Evolutionary conservation across 1,140 invertebrate genomes (phyloP).

Genomic region (Euura lappo): DNA sequence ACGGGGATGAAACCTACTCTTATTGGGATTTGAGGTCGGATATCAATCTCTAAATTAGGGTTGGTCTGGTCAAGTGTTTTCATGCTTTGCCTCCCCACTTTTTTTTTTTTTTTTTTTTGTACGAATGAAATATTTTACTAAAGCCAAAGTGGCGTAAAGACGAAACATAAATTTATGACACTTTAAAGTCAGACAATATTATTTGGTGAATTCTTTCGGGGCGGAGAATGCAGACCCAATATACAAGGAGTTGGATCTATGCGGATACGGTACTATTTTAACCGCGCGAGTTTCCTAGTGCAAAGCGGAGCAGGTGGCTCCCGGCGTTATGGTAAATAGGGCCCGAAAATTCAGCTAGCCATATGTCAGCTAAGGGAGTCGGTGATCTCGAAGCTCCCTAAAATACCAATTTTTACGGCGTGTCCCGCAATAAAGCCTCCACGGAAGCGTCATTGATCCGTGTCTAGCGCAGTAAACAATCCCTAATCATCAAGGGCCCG

Average conservation of each 20-base stretch:
- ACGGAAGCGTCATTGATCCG: conserved; percentile 15
- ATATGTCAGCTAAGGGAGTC: conserved; percentile 38
- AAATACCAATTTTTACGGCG: conserved; percentile 15
- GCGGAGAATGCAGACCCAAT: too few relatives aligned
- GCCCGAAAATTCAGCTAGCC: conserved; percentile 43
- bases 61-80: background rate
- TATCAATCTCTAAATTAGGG: conserved; percentile 49
- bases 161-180: too few relatives aligned
- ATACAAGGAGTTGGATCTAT: background rate
- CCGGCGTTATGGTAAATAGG: conserved; percentile 44
- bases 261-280: too few relatives aligned
- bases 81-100: too few relatives aligned
- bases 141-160: too few relatives aligned
- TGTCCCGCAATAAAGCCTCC: conserved; percentile 4
- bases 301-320: conserved; percentile 43
- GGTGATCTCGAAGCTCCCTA: conserved; percentile 2
- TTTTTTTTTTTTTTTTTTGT: too few relatives aligned
- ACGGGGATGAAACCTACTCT: conserved; percentile 33
- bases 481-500: conserved; percentile 18
- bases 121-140: too few relatives aligned
- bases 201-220: too few relatives aligned
- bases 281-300: background rate
- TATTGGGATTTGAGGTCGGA: conserved; percentile 49
- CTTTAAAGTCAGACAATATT: too few relatives aligned
- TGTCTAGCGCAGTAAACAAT: conserved; percentile 18